Conservation (phyloP, 2,113 vertebrate species). For the Stomatorhinus ivindoensis region DNA sequence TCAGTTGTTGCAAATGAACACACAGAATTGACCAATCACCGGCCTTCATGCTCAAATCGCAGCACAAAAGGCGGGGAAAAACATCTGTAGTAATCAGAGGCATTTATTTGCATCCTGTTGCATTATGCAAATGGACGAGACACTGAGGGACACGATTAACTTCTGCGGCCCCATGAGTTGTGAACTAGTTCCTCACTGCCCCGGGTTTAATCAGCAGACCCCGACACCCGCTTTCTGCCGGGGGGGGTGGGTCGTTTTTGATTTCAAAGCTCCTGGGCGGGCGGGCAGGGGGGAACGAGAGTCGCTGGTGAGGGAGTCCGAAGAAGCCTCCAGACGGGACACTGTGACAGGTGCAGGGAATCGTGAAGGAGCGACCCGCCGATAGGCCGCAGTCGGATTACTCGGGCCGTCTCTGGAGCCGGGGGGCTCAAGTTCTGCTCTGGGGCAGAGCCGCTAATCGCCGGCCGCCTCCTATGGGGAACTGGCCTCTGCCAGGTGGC, state of each 20-base stretch:
- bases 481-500: neutral
- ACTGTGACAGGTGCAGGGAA: neutral
- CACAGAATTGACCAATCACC: neutral
- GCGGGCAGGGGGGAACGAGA: neutral
- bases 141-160: conserved; percentile 56
- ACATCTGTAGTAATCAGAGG: conserved; percentile 15
- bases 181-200: conserved; percentile 26
- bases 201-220: conserved; percentile 19
- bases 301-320: neutral
- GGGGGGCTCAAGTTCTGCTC: conserved; percentile 22
- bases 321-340: neutral
- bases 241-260: neutral
- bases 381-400: conserved; percentile 43
- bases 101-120: conserved; percentile 57
- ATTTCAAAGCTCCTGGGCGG: neutral
- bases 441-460: neutral
- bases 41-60: neutral
- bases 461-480: neutral
- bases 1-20: neutral
- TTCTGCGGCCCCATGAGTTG: conserved; percentile 52
- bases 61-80: neutral
- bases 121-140: conserved; percentile 49
- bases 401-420: conserved; percentile 19
- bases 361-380: conserved; percentile 14
- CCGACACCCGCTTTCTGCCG: neutral